Evolutionary conservation across 2,888 invertebrate genomes (phyloP), one percentile per base, ranked within the genome.

Genomic region (Sympetrum striolatum): DNA sequence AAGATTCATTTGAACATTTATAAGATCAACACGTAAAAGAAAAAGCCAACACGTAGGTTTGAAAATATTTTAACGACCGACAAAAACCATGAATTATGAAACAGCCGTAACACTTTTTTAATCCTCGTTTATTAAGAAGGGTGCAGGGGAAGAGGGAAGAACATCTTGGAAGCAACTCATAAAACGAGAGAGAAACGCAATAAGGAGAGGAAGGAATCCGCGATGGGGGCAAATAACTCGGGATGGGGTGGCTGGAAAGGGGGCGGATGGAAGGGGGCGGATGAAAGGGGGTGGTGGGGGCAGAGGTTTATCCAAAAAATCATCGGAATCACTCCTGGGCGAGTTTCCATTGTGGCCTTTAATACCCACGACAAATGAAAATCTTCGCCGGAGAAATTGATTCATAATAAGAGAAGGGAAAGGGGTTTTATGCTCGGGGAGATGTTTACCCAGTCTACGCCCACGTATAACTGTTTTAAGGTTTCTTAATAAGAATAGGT

Each of bases 291-390:
- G 15, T 25, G 22, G 37, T 0, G 35, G 10, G 10, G 80, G 4
- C 6, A 4, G 15, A n/a, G 80, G 44, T 39, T 80, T 37, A 58
- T 60, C 60, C 35, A 86, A 82, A 82, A 86, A 37, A 86, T 86
- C 86, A 86, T 60, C 60, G 58, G 35, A 64, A 82, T 82, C 82
- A 58, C 82, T 82, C 35, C 35, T 14, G n/a, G n/a, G 86, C 22
- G 86, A 86, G 86, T n/a, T 60, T 60, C 86, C 86, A 86, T 64
- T 60, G n/a, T 60, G 60, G 48, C 37, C 86, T 86, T 86, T 86
- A 86, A 86, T 86, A 60, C 86, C 22, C 64, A 60, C 58, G 86
- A 86, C 86, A 86, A 86, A 86, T 86, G 86, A 86, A 86, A 64
- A 60, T 60, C 86, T 58, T 60, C 37, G 60, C 60, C 37, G 37